Conservation (phyloP, 2,888 invertebrate genomes). For the Caenorhabditis macrosperma region DNA sequence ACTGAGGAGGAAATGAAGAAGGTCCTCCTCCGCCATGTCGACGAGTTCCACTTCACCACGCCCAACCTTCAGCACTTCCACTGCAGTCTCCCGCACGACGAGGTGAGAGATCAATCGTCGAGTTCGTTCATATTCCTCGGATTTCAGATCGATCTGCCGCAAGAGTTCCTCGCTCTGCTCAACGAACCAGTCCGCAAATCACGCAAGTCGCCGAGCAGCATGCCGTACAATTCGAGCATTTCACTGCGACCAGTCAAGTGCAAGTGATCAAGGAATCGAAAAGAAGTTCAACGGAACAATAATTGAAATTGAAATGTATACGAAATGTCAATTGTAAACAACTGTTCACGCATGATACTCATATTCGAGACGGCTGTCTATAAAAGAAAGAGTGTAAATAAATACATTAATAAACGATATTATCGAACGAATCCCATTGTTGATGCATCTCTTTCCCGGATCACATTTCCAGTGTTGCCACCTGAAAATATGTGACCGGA, state of each 20-base stretch:
- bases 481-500: constrained; percentile 31
- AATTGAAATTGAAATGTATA: background rate
- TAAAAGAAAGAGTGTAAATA: too few species aligned
- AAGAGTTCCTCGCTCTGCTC: constrained; percentile 30
- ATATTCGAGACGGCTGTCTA: background rate
- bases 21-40: constrained; percentile 32
- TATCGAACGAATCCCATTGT: too few species aligned
- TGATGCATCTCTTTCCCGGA: too few species aligned
- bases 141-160: constrained; percentile 45
- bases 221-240: constrained; percentile 35
- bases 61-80: constrained; percentile 54
- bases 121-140: too few species aligned
- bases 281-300: too few species aligned
- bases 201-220: constrained; percentile 11
- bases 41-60: constrained; percentile 37
- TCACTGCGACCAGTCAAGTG: constrained; percentile 31
- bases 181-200: constrained; percentile 28
- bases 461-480: background rate
- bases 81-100: constrained; percentile 48
- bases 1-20: constrained; percentile 35
- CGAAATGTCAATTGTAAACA: background rate
- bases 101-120: constrained; percentile 8
- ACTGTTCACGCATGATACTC: too few species aligned
- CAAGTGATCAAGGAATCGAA: constrained; percentile 16
- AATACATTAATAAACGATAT: too few species aligned